These are phyloP conservation scores for Lagorchestes hirsutus DNA, from an alignment of 2,797 vertebrate genomes.

Conservation along the genomic window DNA sequence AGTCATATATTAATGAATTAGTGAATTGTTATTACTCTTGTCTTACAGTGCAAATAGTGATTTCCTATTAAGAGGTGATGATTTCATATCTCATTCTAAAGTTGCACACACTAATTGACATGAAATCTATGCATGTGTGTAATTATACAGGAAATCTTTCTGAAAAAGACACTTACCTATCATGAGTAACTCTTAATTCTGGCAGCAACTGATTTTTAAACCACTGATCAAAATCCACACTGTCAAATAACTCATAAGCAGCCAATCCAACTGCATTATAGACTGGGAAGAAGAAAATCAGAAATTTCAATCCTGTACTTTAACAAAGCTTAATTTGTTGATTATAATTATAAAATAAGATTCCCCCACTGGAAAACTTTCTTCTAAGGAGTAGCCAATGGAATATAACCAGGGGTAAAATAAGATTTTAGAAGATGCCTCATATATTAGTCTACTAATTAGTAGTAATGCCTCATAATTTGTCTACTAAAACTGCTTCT, in stretches of 20 bases:
- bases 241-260: slow-evolving; percentile 97
- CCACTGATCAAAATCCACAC: slow-evolving; percentile 98
- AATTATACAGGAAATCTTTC: slow-evolving; percentile 53
- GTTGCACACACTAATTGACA: background rate
- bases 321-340: background rate
- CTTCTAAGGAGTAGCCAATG: background rate
- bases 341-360: background rate
- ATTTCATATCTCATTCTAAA: background rate
- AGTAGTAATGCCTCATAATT: too few species aligned
- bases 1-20: background rate
- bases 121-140: background rate
- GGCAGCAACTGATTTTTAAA: slow-evolving; percentile 97
- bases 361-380: background rate
- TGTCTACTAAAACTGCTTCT: background rate
- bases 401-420: background rate
- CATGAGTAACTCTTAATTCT: slow-evolving; percentile 95
- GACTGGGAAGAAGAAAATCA: slow-evolving; percentile 85
- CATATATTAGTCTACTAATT: background rate
- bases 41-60: background rate
- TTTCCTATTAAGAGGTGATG: background rate
- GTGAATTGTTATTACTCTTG: background rate
- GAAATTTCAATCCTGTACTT: slow-evolving; percentile 48
- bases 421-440: background rate
- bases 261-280: slow-evolving; percentile 98
- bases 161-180: slow-evolving; percentile 89